phyloP scores from a whole-genome alignment of 2,113 vertebrate genomes.

The Proteles cristata region DNA sequence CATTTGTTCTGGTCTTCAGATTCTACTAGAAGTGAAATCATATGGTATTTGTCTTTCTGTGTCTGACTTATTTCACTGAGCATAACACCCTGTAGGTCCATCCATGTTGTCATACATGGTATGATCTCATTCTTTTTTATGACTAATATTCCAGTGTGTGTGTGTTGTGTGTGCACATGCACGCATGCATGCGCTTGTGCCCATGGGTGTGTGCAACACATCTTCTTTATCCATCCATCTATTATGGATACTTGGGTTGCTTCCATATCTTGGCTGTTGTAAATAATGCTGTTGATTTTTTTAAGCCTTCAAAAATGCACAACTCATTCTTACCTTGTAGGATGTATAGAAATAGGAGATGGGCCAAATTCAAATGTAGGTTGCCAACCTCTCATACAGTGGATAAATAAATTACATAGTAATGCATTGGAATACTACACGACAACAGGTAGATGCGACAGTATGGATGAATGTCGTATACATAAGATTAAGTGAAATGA shows the following conservation, averaged over 20 bases:
- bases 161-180: not conserved
- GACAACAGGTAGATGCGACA: no score
- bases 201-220: not conserved
- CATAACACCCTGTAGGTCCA: not conserved
- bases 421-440: not conserved
- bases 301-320: not conserved
- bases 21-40: not conserved
- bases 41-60: not conserved
- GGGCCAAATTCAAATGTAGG: not conserved
- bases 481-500: not conserved
- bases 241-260: not conserved
- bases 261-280: not conserved
- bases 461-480: not conserved
- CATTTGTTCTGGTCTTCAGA: not conserved
- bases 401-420: not conserved
- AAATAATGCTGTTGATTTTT: not conserved
- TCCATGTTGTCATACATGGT: not conserved
- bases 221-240: not conserved
- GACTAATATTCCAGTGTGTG: not conserved
- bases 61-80: not conserved
- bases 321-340: not conserved
- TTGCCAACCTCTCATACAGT: not conserved
- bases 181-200: no score
- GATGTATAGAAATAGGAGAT: not conserved
- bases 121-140: not conserved